Conservation (phyloP, 2,797 vertebrate genomes). For the Todus mexicanus region DNA sequence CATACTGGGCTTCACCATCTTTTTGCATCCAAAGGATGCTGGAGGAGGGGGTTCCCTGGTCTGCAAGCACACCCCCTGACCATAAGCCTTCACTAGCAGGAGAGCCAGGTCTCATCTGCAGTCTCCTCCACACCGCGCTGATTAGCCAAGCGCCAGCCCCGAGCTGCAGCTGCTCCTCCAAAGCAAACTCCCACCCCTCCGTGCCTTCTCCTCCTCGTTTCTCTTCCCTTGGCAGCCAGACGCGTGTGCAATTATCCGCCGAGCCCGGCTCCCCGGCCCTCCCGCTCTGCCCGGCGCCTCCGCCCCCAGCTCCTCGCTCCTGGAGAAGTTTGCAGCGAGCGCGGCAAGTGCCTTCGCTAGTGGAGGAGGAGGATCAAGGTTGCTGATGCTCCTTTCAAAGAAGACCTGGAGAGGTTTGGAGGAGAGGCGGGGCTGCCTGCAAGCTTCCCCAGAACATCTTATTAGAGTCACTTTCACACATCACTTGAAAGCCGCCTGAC, state of each 20-base stretch:
- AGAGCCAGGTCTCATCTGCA: neutral
- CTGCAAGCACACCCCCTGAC: neutral
- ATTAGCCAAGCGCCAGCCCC: neutral
- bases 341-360: neutral
- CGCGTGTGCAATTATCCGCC: neutral
- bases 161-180: neutral
- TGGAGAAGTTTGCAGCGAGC: neutral
- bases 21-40: neutral
- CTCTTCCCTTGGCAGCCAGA: neutral
- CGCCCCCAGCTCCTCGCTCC: fast-evolving
- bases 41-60: neutral
- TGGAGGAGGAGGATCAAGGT: conserved; percentile 28
- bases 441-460: conserved; percentile 45
- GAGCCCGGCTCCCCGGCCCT: neutral
- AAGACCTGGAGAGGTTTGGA: conserved; percentile 25
- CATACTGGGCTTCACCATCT: fast-evolving
- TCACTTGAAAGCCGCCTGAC: conserved; percentile 44
- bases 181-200: neutral
- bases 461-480: conserved; percentile 70
- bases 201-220: neutral
- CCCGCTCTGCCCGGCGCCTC: neutral
- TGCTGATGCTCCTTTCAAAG: conserved; percentile 43
- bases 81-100: fast-evolving
- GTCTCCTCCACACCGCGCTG: neutral
- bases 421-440: conserved; percentile 21